Evolutionary conservation across 2,888 invertebrate genomes (phyloP).

Genomic region (Oligia strigilis): DNA sequence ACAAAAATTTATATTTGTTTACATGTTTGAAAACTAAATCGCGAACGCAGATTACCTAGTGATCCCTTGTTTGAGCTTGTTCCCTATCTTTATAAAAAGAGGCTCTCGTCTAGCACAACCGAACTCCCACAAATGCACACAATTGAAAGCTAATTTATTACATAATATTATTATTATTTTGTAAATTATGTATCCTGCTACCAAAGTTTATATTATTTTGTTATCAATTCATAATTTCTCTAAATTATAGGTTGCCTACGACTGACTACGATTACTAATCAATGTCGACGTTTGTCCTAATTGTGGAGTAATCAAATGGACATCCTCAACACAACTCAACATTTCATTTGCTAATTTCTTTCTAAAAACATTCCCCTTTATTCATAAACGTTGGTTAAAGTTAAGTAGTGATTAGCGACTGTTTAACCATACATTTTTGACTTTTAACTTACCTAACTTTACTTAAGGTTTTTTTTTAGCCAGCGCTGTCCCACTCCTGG

Average conservation of each 20-base stretch:
- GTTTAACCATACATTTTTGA: too few relatives aligned
- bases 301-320: not conserved
- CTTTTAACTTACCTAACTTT: too few relatives aligned
- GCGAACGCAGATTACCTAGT: not conserved
- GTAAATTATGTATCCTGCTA: conserved; percentile 30
- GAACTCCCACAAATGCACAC: not conserved
- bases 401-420: too few relatives aligned
- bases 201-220: conserved; percentile 15
- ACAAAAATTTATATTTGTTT: too few relatives aligned
- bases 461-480: too few relatives aligned
- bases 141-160: conserved; percentile 10
- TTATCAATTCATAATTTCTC: conserved; percentile 23
- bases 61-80: not conserved
- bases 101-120: not conserved
- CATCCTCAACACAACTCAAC: too few relatives aligned
- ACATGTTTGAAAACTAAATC: too few relatives aligned
- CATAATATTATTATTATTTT: conserved; percentile 2
- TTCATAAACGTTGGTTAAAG: too few relatives aligned
- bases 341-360: not conserved
- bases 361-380: not conserved
- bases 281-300: not conserved
- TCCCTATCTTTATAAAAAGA: conserved; percentile 1
- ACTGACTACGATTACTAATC: not conserved
- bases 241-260: conserved; percentile 1
- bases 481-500: too few relatives aligned